phyloP scores from a whole-genome alignment of 1,140 invertebrate genomes.

The Drosophila melanogaster region DNA sequence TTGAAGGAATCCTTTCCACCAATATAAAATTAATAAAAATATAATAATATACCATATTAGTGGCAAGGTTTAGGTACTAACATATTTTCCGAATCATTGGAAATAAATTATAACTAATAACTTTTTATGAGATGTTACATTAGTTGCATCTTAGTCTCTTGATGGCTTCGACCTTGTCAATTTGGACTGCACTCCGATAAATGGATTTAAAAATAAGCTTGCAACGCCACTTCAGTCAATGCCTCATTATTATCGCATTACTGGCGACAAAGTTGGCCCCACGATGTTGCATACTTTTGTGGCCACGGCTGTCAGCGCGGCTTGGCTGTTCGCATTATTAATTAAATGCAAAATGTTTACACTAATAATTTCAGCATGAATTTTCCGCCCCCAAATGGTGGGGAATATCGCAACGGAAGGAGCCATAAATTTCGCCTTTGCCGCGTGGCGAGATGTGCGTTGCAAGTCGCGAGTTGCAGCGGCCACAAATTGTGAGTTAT shows the following conservation, averaged over 20 bases:
- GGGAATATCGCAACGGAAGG: constrained; percentile 51
- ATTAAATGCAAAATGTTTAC: constrained; percentile 83
- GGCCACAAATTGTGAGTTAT: constrained; percentile 81
- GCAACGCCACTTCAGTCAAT: constrained; percentile 1
- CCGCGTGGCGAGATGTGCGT: constrained; percentile 19
- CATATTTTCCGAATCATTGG: no score
- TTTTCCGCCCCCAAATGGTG: constrained; percentile 27
- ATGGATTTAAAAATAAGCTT: not conserved
- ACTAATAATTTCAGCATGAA: constrained; percentile 79
- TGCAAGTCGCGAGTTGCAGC: constrained; percentile 56
- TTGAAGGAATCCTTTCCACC: no score
- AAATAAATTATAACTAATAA: no score
- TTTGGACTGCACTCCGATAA: constrained; percentile 6
- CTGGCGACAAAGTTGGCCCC: constrained; percentile 32
- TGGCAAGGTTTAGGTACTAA: no score
- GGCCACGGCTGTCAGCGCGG: constrained; percentile 55
- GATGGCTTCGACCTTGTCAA: not conserved
- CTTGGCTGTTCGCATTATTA: constrained; percentile 61
- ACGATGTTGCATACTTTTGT: constrained; percentile 52
- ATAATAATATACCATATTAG: no score
- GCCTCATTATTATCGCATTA: constrained; percentile 74
- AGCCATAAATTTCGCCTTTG: constrained; percentile 65
- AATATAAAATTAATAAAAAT: no score
- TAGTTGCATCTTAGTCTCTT: no score
- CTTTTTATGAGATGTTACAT: no score